Conservation (phyloP, 2,888 invertebrate species). For the Thecocarcelia acutangulata region DNA sequence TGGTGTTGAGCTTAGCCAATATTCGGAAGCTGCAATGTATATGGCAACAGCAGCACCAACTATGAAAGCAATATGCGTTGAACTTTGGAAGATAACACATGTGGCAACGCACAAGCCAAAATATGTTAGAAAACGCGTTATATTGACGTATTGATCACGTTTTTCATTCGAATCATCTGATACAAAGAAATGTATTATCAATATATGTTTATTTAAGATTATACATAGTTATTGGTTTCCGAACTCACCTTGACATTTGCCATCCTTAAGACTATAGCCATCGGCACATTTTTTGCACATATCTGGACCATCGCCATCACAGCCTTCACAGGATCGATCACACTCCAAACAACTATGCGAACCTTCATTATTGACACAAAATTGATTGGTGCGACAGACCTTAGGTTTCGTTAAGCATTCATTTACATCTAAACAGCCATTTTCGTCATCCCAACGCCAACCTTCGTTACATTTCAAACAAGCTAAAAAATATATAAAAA, state of each 20-base stretch:
- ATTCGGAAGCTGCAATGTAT: slow-evolving; percentile 93
- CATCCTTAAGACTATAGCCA: slow-evolving; percentile 87
- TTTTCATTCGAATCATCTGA: slow-evolving; percentile 82
- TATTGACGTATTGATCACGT: slow-evolving; percentile 84
- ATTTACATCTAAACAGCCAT: slow-evolving; percentile 92
- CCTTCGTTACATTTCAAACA: slow-evolving; percentile 85
- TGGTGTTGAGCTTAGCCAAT: slow-evolving; percentile 83
- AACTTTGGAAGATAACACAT: slow-evolving; percentile 92
- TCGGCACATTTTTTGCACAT: slow-evolving; percentile 92
- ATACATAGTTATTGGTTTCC: not conserved
- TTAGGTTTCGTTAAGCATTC: slow-evolving; percentile 87
- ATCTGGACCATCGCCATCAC: slow-evolving; percentile 94
- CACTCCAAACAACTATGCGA: slow-evolving; percentile 89
- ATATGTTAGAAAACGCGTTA: slow-evolving; percentile 91
- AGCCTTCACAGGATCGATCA: slow-evolving; percentile 91
- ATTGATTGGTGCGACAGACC: slow-evolving; percentile 86
- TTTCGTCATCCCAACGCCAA: slow-evolving; percentile 87
- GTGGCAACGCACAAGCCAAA: slow-evolving; percentile 92
- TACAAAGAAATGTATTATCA: not conserved
- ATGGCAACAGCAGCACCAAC: slow-evolving; percentile 90
- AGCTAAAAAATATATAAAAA: slow-evolving; percentile 67
- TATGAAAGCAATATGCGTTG: slow-evolving; percentile 87
- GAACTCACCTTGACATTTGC: slow-evolving; percentile 88
- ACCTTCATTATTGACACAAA: slow-evolving; percentile 94
- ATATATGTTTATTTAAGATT: not conserved